Evolutionary conservation across 2,888 invertebrate species (phyloP).

Genomic region (Apotomis turbidana): DNA sequence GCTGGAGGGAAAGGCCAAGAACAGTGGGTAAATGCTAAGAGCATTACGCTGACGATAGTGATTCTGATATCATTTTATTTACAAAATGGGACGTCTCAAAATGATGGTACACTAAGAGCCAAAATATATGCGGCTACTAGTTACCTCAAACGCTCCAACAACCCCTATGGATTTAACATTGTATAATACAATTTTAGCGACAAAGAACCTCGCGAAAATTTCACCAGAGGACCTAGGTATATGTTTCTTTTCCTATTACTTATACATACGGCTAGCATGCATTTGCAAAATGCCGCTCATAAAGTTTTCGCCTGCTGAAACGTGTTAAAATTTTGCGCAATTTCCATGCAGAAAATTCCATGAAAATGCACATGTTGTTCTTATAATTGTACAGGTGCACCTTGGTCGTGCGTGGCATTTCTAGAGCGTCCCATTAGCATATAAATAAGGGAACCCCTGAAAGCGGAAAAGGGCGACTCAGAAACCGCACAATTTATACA

Average conservation of each 20-base stretch:
- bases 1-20: no score
- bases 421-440: constrained; percentile 74
- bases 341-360: constrained; percentile 73
- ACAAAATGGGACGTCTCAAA: no score
- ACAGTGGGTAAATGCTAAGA: no score
- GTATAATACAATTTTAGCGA: neutral
- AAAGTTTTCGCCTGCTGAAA: constrained; percentile 55
- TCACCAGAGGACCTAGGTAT: neutral
- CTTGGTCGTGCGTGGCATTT: constrained; percentile 78
- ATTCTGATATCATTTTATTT: no score
- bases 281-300: constrained; percentile 56
- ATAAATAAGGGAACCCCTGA: constrained; percentile 77
- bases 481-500: constrained; percentile 64
- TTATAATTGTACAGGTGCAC: constrained; percentile 80
- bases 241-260: constrained; percentile 54
- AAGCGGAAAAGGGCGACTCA: constrained; percentile 64
- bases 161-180: neutral
- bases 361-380: constrained; percentile 79
- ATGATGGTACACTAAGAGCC: no score
- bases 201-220: neutral
- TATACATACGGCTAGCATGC: constrained; percentile 55
- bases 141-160: neutral
- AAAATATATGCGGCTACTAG: neutral
- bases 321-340: constrained; percentile 66
- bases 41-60: no score